A percentile compares a stretch with the other conserved stretches of the same genome.
These are phyloP conservation scores for Pemphigus obesinymphae DNA, from an alignment of 1,140 invertebrate genomes.

Conservation along the genomic window DNA sequence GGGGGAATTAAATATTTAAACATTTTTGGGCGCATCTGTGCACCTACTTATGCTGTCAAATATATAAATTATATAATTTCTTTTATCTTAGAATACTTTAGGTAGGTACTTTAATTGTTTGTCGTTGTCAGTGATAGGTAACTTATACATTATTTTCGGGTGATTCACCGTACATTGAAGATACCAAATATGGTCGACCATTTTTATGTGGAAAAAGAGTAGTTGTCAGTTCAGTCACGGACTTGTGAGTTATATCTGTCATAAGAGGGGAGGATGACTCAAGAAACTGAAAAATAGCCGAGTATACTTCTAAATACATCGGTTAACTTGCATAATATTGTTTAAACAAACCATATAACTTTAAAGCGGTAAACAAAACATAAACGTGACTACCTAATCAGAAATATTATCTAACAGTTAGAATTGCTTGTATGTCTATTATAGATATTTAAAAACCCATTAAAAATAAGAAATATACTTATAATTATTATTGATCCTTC, in stretches of 20 bases:
- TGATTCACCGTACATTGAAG: not conserved
- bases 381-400: constrained; percentile 8
- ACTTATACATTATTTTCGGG: constrained; percentile 10
- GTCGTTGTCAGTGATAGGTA: not conserved
- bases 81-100: not conserved
- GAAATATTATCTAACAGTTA: not conserved
- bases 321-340: constrained; percentile 16
- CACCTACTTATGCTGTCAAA: constrained; percentile 28
- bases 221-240: constrained; percentile 19
- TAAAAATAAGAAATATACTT: too few species aligned
- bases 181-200: constrained; percentile 23
- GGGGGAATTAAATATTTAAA: constrained; percentile 35
- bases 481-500: not conserved
- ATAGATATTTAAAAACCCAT: not conserved
- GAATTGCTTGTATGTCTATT: not conserved
- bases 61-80: constrained; percentile 19
- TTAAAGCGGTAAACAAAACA: not conserved
- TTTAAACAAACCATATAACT: not conserved
- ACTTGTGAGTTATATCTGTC: not conserved
- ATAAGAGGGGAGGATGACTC: not conserved
- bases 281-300: constrained; percentile 18
- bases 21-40: constrained; percentile 8
- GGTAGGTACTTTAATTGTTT: not conserved
- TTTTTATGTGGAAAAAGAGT: not conserved
- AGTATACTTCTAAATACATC: not conserved